Percentiles rank a stretch among this genome's conserved stretches.
phyloP scores from a whole-genome alignment of 2,888 invertebrate species.

The Sycophila texana region DNA sequence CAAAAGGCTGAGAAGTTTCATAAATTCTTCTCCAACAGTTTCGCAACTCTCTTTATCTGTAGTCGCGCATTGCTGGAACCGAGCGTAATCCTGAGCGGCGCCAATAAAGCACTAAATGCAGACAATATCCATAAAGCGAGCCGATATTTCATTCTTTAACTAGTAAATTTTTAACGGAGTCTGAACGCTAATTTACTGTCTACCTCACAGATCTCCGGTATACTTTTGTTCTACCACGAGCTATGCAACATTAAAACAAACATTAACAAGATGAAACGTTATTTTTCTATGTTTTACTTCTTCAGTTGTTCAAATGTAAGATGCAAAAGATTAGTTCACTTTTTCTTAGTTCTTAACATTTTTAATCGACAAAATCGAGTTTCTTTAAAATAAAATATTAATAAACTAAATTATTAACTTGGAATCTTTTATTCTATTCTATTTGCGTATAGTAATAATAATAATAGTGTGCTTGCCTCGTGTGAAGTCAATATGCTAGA shows the following conservation, averaged over 20 bases:
- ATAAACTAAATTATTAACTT: too few relatives aligned
- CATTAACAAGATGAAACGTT: not conserved
- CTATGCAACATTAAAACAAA: not conserved
- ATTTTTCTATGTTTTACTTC: not conserved
- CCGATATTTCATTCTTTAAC: constrained; percentile 32
- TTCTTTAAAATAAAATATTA: too few relatives aligned
- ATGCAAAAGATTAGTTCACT: not conserved
- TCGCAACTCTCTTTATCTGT: constrained; percentile 36
- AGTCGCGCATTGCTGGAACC: not conserved
- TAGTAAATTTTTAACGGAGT: constrained; percentile 20
- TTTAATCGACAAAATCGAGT: too few relatives aligned
- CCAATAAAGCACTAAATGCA: constrained; percentile 41
- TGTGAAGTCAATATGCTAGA: too few relatives aligned
- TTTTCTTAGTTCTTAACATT: not conserved
- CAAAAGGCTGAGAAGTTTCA: not conserved
- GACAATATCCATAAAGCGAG: constrained; percentile 42
- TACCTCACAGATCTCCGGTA: not conserved
- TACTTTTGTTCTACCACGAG: not conserved
- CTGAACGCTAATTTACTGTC: not conserved
- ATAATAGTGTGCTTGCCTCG: too few relatives aligned
- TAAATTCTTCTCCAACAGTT: constrained; percentile 37
- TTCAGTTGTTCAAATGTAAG: not conserved
- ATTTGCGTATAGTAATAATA: too few relatives aligned
- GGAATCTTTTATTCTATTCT: too few relatives aligned
- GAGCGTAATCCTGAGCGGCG: constrained; percentile 34